These are phyloP conservation scores for Euspilapteryx auroguttella DNA, from an alignment of 2,888 invertebrate species.

Conservation along the genomic window DNA sequence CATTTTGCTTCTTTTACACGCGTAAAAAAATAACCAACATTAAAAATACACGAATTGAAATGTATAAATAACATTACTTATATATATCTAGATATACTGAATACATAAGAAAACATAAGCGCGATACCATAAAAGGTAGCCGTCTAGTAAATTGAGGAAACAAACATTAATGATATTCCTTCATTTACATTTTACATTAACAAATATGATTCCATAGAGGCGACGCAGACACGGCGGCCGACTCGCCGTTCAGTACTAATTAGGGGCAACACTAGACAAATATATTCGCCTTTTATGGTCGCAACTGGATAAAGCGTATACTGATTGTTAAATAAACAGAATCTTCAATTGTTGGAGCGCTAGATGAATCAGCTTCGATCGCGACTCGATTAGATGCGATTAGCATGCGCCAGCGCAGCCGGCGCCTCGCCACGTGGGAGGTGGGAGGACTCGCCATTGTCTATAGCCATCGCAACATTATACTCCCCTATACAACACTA, in stretches of 20 bases:
- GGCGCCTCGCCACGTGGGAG: constrained; percentile 33
- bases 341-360: constrained; percentile 32
- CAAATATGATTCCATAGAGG: constrained; percentile 39
- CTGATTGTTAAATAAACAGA: constrained; percentile 55
- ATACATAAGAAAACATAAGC: constrained; percentile 4
- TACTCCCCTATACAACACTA: constrained; percentile 45
- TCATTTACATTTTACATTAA: constrained; percentile 43
- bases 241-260: constrained; percentile 51
- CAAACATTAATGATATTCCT: constrained; percentile 51
- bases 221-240: constrained; percentile 40
- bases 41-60: too few species aligned
- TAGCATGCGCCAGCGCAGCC: constrained; percentile 37
- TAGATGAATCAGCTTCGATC: constrained; percentile 54
- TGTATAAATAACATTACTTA: too few species aligned
- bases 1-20: too few species aligned
- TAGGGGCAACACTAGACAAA: constrained; percentile 52
- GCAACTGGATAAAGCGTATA: constrained; percentile 33
- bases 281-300: constrained; percentile 54
- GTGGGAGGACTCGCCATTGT: constrained; percentile 49
- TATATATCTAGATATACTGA: too few species aligned
- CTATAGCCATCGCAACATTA: constrained; percentile 43
- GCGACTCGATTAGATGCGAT: constrained; percentile 50
- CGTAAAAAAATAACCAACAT: too few species aligned
- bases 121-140: constrained; percentile 3
- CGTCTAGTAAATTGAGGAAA: constrained; percentile 23